Evolutionary conservation across 1,140 invertebrate species (phyloP), one percentile per base, ranked within the genome.

Genomic region (Proctacanthus coquilletti): DNA sequence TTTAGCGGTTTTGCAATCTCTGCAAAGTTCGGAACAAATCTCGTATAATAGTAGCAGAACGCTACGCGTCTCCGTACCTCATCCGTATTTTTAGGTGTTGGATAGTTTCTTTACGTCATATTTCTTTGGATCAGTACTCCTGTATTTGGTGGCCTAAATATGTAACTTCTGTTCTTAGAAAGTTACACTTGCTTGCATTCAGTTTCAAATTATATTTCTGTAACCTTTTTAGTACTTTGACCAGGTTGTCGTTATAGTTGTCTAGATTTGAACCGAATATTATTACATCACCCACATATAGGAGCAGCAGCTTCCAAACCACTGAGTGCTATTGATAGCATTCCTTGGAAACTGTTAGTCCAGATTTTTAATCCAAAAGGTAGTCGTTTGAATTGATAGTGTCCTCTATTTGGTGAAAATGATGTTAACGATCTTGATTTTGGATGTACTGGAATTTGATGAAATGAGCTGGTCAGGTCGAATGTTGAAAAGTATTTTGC

Each of bases 391-490:
- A 10, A 27, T 17, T 29, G 21, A 27, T 14, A 25, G 11, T 9
- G 6, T 27, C 36, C 25, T 38, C 6, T 25, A 10, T 38, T 18
- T 25, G n/a, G n/a, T n/a, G n/a, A n/a, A n/a, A n/a, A n/a, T n/a
- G n/a, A n/a, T n/a, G n/a, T n/a, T n/a, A n/a, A n/a, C n/a, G n/a
- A n/a, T n/a, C n/a, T n/a, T n/a, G n/a, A 13, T 23, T 44, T 27
- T 19, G 44, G 35, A 2, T 53, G 45, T 3, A 68, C 41, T 6
- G 41, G 27, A 9, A 68, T 50, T 42, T 71, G 64, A 49, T 57
- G 59, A 41, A 60, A 70, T 0, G 65, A 65, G 15, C 42, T 52
- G 0, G 43, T 44, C 13, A 65, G 32, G 48, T 69, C 64, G 6
- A 68, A 39, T 0, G 48, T 46, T 3, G 48, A 44, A 39, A 69